Base-by-base conservation (phyloP, 2,113 vertebrate genomes). In the Oreotragus oreotragus region DNA sequence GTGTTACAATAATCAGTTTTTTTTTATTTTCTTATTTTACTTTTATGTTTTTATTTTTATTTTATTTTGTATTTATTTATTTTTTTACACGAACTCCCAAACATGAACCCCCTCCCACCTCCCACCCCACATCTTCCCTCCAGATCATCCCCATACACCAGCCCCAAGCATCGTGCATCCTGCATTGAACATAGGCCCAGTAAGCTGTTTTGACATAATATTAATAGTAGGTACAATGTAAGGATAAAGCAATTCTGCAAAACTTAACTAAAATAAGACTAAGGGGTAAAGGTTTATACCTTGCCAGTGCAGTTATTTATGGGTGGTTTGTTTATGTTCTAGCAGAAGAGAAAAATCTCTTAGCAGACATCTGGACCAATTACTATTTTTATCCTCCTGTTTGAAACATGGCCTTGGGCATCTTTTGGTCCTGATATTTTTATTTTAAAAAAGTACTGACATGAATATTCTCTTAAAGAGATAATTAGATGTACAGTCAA, bases 261-360 rank as follows among this genome's bases (percentile, higher is more conserved):
- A 97, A 28, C 7, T 49, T 25, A 73, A 11, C 9, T 88, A n/a
- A 57, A 58, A 70, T 79, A 47, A 84, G n/a, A 47, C 30, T 27
- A 16, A 95, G 58, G 16, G 88, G 7, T 47, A 64, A 86, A 19
- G 9, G 16, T 60, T 88, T 96, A 57, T 21, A 62, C 33, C 27
- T 81, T 85, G n/a, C 10, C 43, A 62, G 1, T 88, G 33, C 3
- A 91, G 53, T 94, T 95, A 92, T 85, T 97, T 95, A 60, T 96
- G 33, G 58, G 13, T 36, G 45, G 64, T 90, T 92, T 92, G 51
- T 51, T 96, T 97, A 92, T 86, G 14, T 91, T 92, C 83, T 45
- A 83, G 77, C 0, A 36, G 4, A 92, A 91, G 64, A 90, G 93
- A 62, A 77, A 93, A 91, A 86, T 51, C 45, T 70, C 92, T 94